Evolutionary conservation across 2,113 vertebrate species (phyloP), one percentile per base, ranked within the genome.

Genomic region (Sialia sialis): DNA sequence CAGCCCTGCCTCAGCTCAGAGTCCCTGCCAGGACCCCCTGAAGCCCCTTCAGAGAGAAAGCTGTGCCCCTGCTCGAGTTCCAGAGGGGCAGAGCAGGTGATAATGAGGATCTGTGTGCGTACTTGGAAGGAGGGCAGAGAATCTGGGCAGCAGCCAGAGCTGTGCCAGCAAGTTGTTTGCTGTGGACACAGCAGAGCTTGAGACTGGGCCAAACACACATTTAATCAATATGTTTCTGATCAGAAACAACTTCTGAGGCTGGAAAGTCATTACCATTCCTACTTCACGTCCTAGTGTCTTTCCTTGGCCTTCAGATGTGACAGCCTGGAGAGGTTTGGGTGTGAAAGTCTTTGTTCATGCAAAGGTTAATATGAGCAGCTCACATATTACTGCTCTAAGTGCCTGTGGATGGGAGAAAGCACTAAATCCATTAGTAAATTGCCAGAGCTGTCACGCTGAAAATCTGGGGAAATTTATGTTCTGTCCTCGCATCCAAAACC

Each of bases 221-320:
- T 94, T 95, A 80, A 96, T 91, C 91, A 95, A 90, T 95, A 91
- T 59, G 72, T 88, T 95, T 93, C 84, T 63, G 54, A 84, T 94
- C 87, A 84, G 78, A 77, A 94, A 92, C 69, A 77, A 44, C 70
- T 67, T 46, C 74, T 78, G 81, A 78, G 69, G 62, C 91, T 90
- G 79, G 55, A 68, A 96, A 93, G 82, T 90, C 88, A 67, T 93
- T 82, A 56, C 67, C 52, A 30, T 49, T 54, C 69, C 80, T 34
- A 36, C 34, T 66, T 56, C 27, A 8, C 4, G 55, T 82, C 90
- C 86, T 38, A 46, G 21, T 43, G 82, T 44, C 77, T 82, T 95
- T 88, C 48, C 62, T 93, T 60, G 70, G 87, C 74, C 93, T 94
- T 82, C 41, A 5, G 76, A 20, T 85, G 79, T 30, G 68, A 59